phyloP scores from a whole-genome alignment of 64 coral and sea anemone genomes.

The Dendrophyllia cribrosa region DNA sequence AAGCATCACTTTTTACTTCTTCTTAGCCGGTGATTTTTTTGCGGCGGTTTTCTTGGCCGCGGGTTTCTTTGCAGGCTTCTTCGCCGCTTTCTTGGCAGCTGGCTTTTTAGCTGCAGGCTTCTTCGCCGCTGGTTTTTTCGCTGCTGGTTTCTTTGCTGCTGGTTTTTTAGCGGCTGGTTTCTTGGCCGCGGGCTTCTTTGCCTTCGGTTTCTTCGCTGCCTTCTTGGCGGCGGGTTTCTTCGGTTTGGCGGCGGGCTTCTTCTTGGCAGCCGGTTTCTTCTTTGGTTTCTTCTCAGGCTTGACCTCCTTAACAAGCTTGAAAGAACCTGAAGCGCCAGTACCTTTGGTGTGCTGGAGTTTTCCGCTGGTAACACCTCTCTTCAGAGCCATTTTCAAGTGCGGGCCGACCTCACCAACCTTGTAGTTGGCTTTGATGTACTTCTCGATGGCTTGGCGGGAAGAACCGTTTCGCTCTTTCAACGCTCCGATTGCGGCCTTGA shows the following conservation, averaged over 20 bases:
- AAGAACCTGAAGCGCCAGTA: constrained; percentile 26
- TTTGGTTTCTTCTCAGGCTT: constrained; percentile 1
- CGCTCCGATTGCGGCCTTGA: constrained; percentile 19
- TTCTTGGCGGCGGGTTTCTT: constrained; percentile 20
- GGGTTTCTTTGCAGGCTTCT: background rate
- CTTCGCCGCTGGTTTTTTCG: background rate
- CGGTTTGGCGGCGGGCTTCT: background rate
- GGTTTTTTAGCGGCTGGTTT: background rate
- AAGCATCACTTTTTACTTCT: too few species aligned
- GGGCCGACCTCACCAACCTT: background rate
- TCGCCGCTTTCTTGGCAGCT: background rate
- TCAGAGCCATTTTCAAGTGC: constrained; percentile 13
- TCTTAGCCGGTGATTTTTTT: background rate
- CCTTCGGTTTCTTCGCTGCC: background rate
- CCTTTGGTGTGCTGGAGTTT: constrained; percentile 22
- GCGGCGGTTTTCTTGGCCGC: background rate
- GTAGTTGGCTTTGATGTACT: constrained; percentile 54
- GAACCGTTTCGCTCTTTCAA: constrained; percentile 39
- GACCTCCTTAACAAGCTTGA: constrained; percentile 19
- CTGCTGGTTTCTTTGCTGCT: background rate
- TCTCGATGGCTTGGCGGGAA: constrained; percentile 48
- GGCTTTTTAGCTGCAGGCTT: constrained; percentile 8
- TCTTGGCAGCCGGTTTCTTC: background rate
- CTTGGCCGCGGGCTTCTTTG: background rate
- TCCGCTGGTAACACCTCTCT: background rate